A percentile compares a stretch with the other conserved stretches of the same genome.
These are phyloP conservation scores for Rhagologus leucostigma DNA, from an alignment of 2,113 vertebrate species.

Conservation along the genomic window DNA sequence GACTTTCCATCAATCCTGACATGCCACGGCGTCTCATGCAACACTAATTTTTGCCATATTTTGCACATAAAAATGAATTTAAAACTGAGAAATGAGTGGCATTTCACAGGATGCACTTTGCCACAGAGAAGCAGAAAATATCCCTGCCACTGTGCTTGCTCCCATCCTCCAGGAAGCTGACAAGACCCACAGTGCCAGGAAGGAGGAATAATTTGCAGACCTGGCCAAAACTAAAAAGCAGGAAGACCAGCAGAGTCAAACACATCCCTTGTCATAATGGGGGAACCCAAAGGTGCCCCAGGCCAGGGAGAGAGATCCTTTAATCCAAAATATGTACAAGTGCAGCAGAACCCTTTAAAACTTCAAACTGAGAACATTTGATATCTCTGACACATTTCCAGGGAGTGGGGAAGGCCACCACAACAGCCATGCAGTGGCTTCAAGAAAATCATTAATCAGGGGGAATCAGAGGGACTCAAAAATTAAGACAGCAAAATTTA, in stretches of 20 bases:
- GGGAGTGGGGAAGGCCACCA: background rate
- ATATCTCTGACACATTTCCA: background rate
- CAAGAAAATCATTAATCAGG: background rate
- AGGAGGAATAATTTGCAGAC: background rate
- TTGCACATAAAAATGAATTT: background rate
- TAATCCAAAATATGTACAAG: background rate
- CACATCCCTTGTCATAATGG: background rate
- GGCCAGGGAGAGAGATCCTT: background rate
- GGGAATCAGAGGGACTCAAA: background rate
- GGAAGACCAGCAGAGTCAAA: background rate
- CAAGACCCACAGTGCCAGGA: background rate
- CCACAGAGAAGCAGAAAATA: background rate
- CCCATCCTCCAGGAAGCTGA: background rate
- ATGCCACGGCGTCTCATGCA: background rate
- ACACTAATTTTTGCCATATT: background rate
- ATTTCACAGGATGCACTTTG: background rate
- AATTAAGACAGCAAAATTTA: background rate
- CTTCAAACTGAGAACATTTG: background rate
- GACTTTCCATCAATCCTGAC: background rate
- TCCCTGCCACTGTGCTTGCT: background rate
- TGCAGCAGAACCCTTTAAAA: background rate
- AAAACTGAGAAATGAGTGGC: background rate
- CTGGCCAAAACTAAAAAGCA: background rate
- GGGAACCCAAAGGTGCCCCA: background rate
- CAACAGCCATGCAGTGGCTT: background rate